Percentiles rank a stretch among this genome's conserved stretches.
These are phyloP conservation scores for Melanotaenia pygmaea DNA, from an alignment of 2,797 vertebrate species.

Conservation along the genomic window DNA sequence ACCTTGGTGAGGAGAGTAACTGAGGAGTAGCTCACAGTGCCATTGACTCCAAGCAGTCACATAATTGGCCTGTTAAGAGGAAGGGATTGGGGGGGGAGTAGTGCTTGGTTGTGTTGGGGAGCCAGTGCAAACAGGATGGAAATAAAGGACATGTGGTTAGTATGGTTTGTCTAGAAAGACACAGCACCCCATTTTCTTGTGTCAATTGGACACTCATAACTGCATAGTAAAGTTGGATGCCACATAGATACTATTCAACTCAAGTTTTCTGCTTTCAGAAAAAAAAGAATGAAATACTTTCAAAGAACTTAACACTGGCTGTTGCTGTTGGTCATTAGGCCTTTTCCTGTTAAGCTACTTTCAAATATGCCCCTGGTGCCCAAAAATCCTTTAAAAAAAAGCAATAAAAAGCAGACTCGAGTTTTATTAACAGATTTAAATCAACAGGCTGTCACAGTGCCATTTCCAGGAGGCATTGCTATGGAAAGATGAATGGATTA, in stretches of 20 bases:
- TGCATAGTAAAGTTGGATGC: not conserved
- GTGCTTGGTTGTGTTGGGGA: slow-evolving; percentile 36
- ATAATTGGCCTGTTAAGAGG: slow-evolving; percentile 79
- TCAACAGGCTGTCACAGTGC: slow-evolving; percentile 39
- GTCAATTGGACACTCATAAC: not conserved
- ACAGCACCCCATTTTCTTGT: not conserved
- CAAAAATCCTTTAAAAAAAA: not conserved
- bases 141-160: slow-evolving; percentile 41
- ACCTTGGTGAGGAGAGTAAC: slow-evolving; percentile 81
- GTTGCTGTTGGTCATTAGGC: slow-evolving; percentile 16
- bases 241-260: not conserved
- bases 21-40: slow-evolving; percentile 70
- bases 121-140: slow-evolving; percentile 30
- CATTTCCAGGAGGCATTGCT: slow-evolving; percentile 39
- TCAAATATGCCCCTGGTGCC: not conserved
- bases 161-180: slow-evolving; percentile 23
- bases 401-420: slow-evolving; percentile 21
- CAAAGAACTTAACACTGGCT: slow-evolving; percentile 13
- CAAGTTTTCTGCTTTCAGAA: slow-evolving; percentile 9
- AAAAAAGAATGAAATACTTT: slow-evolving; percentile 18
- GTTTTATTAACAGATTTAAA: slow-evolving; percentile 33
- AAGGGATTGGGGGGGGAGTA: slow-evolving; percentile 30
- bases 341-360: not conserved
- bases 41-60: slow-evolving; percentile 77
- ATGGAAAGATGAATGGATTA: slow-evolving; percentile 37